Percentiles rank a stretch among this genome's conserved stretches.
These are phyloP conservation scores for Mesodorylaimus sp. DNA, from an alignment of 2,888 invertebrate genomes.

Conservation along the genomic window DNA sequence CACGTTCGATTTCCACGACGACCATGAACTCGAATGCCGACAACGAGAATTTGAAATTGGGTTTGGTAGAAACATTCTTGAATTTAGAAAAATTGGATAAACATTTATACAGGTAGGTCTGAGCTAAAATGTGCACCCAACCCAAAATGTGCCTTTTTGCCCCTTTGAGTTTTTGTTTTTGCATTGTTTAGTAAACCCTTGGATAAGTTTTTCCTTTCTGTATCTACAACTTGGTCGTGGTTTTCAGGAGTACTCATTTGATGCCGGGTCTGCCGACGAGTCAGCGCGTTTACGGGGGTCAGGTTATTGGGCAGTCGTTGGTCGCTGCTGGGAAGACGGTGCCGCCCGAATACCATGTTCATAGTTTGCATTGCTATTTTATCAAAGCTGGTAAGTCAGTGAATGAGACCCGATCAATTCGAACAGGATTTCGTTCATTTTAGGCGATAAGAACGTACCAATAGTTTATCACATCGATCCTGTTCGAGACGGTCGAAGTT, in stretches of 20 bases:
- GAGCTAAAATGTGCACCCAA: too few species aligned
- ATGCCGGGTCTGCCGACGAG: not conserved
- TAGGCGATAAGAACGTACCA: slow-evolving; percentile 23
- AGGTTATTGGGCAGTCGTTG: slow-evolving; percentile 34
- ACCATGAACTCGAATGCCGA: not conserved
- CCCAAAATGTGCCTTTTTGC: too few species aligned
- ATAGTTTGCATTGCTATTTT: slow-evolving; percentile 35
- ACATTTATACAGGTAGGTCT: slow-evolving; percentile 17
- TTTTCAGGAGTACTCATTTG: slow-evolving; percentile 5
- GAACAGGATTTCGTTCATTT: not conserved
- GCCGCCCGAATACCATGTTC: slow-evolving; percentile 26
- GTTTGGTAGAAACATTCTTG: slow-evolving; percentile 11
- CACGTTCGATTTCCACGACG: too few species aligned
- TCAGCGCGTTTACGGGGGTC: slow-evolving; percentile 31
- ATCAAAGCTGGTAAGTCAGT: slow-evolving; percentile 26
- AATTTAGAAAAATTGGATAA: slow-evolving; percentile 18
- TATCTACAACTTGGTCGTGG: too few species aligned
- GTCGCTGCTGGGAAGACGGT: slow-evolving; percentile 33
- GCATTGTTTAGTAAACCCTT: too few species aligned
- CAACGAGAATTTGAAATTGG: not conserved
- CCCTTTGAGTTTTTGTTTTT: too few species aligned
- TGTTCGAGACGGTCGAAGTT: slow-evolving; percentile 28
- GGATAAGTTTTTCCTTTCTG: too few species aligned
- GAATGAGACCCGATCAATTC: not conserved
- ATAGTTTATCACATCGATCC: slow-evolving; percentile 29